These are phyloP conservation scores for Drosophila diplacantha DNA, from an alignment of 2,888 invertebrate species.

Conservation along the genomic window DNA sequence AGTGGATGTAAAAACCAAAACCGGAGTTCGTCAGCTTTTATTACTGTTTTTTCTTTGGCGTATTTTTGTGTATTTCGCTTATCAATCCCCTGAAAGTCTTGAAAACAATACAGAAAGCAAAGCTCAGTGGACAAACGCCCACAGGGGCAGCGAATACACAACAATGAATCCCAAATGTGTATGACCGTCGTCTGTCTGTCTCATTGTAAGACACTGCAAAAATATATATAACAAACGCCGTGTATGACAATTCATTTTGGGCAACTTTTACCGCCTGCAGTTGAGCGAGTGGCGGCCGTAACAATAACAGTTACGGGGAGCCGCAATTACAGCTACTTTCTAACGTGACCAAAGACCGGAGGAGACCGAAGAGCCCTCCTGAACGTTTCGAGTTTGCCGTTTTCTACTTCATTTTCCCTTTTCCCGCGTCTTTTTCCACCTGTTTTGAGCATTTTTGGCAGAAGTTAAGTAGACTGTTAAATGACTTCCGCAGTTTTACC, in stretches of 20 bases:
- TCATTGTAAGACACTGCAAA: conserved; percentile 26
- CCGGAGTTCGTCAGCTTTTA: conserved; percentile 16
- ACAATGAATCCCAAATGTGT: conserved; percentile 36
- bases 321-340: conserved; percentile 64
- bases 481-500: conserved; percentile 62
- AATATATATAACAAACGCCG: conserved; percentile 28
- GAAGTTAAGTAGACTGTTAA: conserved; percentile 62
- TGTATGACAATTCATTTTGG: conserved; percentile 40
- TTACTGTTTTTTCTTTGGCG: conserved; percentile 7
- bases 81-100: conserved; percentile 19
- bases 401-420: conserved; percentile 26
- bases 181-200: conserved; percentile 7
- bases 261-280: conserved; percentile 43
- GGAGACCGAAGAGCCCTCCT: conserved; percentile 48
- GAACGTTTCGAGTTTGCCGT: conserved; percentile 39
- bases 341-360: conserved; percentile 48
- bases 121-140: conserved; percentile 31
- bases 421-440: conserved; percentile 18
- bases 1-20: conserved; percentile 33
- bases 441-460: conserved; percentile 28
- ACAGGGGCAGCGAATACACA: conserved; percentile 14
- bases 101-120: conserved; percentile 12
- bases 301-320: conserved; percentile 41
- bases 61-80: conserved; percentile 14
- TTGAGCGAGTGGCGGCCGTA: conserved; percentile 23